Conservation (phyloP, 1,140 invertebrate species). For the Helicoverpa zea region DNA sequence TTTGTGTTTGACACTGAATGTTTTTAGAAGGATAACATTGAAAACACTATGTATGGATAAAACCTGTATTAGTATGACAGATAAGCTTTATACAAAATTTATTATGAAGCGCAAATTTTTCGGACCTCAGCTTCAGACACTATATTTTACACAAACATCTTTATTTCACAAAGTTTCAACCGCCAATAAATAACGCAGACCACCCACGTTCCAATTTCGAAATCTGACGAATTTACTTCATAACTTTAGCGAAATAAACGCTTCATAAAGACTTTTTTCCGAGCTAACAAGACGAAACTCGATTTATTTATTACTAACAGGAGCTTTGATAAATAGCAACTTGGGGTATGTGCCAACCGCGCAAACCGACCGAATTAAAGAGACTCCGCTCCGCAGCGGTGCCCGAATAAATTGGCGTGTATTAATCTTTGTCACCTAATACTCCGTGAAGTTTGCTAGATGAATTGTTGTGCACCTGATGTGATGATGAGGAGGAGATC, state of each 20-base stretch:
- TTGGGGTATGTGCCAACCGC: constrained; percentile 32
- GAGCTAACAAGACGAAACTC: constrained; percentile 36
- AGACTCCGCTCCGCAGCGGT: constrained; percentile 52
- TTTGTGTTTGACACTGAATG: background rate
- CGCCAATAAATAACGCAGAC: constrained; percentile 27
- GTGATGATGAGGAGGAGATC: constrained; percentile 5
- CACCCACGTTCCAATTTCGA: constrained; percentile 22
- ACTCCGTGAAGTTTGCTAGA: constrained; percentile 68
- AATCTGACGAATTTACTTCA: constrained; percentile 38
- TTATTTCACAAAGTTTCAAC: constrained; percentile 25
- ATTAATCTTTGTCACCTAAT: constrained; percentile 75
- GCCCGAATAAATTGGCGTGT: constrained; percentile 65
- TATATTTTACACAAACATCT: constrained; percentile 1
- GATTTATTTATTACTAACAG: constrained; percentile 43
- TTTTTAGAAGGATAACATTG: background rate
- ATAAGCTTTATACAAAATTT: too few relatives aligned
- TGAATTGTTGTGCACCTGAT: constrained; percentile 55
- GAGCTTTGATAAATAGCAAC: constrained; percentile 42
- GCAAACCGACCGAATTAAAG: constrained; percentile 58
- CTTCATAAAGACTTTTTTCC: constrained; percentile 37
- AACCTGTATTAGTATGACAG: too few relatives aligned
- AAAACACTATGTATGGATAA: background rate
- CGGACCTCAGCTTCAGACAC: background rate
- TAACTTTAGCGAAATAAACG: constrained; percentile 39
- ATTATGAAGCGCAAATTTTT: too few relatives aligned